A percentile compares a stretch with the other conserved stretches of the same genome.
Evolutionary conservation across 2,888 invertebrate species (phyloP).

Genomic region (Trilocha varians): DNA sequence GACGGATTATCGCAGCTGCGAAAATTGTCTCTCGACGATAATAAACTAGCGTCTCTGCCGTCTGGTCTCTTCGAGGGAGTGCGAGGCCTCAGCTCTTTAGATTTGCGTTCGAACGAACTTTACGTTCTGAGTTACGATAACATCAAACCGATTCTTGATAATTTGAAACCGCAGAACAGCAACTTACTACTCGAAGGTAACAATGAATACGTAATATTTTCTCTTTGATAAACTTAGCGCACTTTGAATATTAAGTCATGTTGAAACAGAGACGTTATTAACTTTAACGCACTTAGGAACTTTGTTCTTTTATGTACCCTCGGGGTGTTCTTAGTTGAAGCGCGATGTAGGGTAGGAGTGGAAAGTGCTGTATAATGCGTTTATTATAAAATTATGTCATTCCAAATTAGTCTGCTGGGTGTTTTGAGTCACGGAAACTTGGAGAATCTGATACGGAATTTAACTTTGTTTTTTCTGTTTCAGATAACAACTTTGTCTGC

Average conservation of each 20-base stretch:
- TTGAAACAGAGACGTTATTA: conserved; percentile 46
- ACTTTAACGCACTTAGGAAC: conserved; percentile 51
- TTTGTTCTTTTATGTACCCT: conserved; percentile 55
- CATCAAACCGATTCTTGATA: conserved; percentile 83
- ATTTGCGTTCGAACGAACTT: conserved; percentile 83
- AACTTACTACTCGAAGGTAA: conserved; percentile 85
- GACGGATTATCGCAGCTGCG: conserved; percentile 82
- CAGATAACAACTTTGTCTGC: conserved; percentile 89
- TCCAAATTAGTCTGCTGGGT: conserved; percentile 14
- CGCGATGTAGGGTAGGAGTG: conserved; percentile 26
- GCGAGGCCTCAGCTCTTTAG: conserved; percentile 80
- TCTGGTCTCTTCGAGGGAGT: conserved; percentile 82
- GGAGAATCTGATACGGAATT: background rate
- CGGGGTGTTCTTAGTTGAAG: conserved; percentile 39
- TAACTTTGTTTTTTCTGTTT: conserved; percentile 32
- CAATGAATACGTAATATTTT: conserved; percentile 38
- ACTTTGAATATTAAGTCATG: conserved; percentile 57
- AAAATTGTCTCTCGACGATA: conserved; percentile 82
- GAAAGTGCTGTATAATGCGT: conserved; percentile 30
- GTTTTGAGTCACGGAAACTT: conserved; percentile 5
- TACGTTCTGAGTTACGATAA: conserved; percentile 84
- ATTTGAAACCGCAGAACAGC: conserved; percentile 82
- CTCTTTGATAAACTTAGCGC: conserved; percentile 50
- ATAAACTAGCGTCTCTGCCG: conserved; percentile 81
- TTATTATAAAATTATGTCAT: conserved; percentile 21